These are phyloP conservation scores for Panopea generosa DNA, from an alignment of 2,888 invertebrate species.

Conservation along the genomic window DNA sequence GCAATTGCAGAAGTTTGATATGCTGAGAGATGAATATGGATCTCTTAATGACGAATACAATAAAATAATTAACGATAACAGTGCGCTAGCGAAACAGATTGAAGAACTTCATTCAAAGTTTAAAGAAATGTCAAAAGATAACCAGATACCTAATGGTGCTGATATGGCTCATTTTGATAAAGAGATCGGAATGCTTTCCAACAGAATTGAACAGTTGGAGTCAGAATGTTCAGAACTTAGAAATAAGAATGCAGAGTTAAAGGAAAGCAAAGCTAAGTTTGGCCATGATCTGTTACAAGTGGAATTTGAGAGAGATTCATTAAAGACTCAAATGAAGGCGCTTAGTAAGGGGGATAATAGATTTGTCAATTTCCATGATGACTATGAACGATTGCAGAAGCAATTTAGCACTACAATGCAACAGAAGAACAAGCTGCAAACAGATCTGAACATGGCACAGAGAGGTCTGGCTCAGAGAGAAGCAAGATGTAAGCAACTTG, in stretches of 20 bases:
- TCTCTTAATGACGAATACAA: conserved; percentile 77
- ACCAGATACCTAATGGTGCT: conserved; percentile 61
- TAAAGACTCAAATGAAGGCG: conserved; percentile 62
- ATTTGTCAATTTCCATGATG: conserved; percentile 66
- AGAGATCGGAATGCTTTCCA: conserved; percentile 69
- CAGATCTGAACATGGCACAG: conserved; percentile 72
- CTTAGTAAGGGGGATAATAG: conserved; percentile 63
- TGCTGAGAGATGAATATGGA: conserved; percentile 74
- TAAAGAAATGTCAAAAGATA: conserved; percentile 56
- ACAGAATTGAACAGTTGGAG: conserved; percentile 75
- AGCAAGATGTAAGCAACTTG: conserved; percentile 79
- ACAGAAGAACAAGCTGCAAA: conserved; percentile 74
- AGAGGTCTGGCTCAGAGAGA: conserved; percentile 76
- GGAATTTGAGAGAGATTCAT: conserved; percentile 73
- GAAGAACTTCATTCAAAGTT: conserved; percentile 80
- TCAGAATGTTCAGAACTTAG: conserved; percentile 61
- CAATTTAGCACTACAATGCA: conserved; percentile 76
- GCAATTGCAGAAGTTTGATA: conserved; percentile 61
- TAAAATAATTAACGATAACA: conserved; percentile 78
- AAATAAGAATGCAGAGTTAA: conserved; percentile 68
- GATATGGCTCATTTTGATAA: conserved; percentile 72
- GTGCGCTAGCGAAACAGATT: conserved; percentile 77
- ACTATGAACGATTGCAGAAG: conserved; percentile 74
- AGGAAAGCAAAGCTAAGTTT: conserved; percentile 65
- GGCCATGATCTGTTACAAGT: conserved; percentile 68